Evolutionary conservation across 2,888 invertebrate species (phyloP).

Genomic region (Penaeus monodon): DNA sequence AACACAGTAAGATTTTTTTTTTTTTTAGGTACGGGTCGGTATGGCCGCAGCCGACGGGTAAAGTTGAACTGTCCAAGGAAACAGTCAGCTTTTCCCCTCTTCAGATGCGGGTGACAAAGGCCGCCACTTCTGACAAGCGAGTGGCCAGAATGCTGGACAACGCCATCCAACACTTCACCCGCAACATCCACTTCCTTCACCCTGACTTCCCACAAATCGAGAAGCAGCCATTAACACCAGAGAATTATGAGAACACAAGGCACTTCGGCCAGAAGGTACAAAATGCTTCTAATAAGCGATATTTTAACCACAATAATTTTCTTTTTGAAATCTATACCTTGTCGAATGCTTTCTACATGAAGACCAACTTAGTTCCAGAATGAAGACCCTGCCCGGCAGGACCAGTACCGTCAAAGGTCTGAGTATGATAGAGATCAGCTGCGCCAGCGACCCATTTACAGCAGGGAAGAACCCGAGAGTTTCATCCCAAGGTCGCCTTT

Average conservation of each 20-base stretch:
- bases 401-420: too few species aligned
- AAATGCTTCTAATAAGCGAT: too few species aligned
- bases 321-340: too few species aligned
- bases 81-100: constrained; percentile 35
- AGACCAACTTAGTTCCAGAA: too few species aligned
- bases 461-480: constrained; percentile 2
- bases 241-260: background rate
- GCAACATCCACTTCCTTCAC: constrained; percentile 31
- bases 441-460: background rate
- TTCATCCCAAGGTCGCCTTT: constrained; percentile 31
- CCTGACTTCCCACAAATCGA: constrained; percentile 28
- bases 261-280: too few species aligned
- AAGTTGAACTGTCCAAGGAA: constrained; percentile 20
- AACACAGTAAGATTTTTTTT: too few species aligned
- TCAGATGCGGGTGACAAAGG: constrained; percentile 38
- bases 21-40: constrained; percentile 74
- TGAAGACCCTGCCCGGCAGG: too few species aligned
- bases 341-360: too few species aligned
- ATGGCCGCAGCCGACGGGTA: constrained; percentile 78
- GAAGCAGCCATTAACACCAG: constrained; percentile 30
- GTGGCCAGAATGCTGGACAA: constrained; percentile 35
- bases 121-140: constrained; percentile 29
- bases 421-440: constrained; percentile 5
- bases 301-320: too few species aligned
- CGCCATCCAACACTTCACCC: constrained; percentile 23